A percentile compares a stretch with the other conserved stretches of the same genome.
phyloP scores from a whole-genome alignment of 2,888 invertebrate species.

The Amblyjoppa proteus region DNA sequence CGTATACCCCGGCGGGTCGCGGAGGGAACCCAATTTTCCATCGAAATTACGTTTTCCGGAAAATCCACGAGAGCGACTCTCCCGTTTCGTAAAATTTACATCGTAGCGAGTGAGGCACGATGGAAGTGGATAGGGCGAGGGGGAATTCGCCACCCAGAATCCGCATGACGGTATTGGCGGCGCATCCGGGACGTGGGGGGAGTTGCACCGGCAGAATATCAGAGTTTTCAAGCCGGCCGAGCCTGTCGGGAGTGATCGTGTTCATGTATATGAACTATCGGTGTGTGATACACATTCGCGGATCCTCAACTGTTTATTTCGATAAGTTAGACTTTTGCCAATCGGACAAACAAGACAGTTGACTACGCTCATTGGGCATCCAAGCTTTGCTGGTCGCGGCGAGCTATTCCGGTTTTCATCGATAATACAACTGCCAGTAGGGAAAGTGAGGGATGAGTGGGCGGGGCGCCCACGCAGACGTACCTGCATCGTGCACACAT shows the following conservation, averaged over 20 bases:
- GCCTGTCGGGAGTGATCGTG: not conserved
- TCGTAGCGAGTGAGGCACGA: slow-evolving; percentile 17
- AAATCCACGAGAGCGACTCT: slow-evolving; percentile 24
- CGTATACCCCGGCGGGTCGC: not conserved
- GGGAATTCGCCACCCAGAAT: not conserved
- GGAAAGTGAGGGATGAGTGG: not conserved
- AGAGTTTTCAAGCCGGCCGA: not conserved
- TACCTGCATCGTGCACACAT: not conserved
- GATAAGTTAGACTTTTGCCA: not conserved
- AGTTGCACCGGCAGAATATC: not conserved
- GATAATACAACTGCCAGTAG: not conserved
- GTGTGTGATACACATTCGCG: not conserved
- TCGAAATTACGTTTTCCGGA: slow-evolving; percentile 39
- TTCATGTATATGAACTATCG: not conserved
- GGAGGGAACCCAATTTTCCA: slow-evolving; percentile 25
- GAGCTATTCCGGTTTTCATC: not conserved
- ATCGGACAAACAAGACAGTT: not conserved
- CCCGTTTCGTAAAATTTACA: slow-evolving; percentile 37
- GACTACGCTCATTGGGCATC: not conserved
- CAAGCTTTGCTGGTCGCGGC: not conserved
- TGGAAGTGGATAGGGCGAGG: slow-evolving; percentile 8
- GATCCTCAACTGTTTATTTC: not conserved
- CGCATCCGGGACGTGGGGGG: not conserved
- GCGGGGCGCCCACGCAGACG: not conserved
- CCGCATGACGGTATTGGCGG: not conserved